Conservation (phyloP, 2,797 vertebrate species). For the Neopelma chrysocephalum region DNA sequence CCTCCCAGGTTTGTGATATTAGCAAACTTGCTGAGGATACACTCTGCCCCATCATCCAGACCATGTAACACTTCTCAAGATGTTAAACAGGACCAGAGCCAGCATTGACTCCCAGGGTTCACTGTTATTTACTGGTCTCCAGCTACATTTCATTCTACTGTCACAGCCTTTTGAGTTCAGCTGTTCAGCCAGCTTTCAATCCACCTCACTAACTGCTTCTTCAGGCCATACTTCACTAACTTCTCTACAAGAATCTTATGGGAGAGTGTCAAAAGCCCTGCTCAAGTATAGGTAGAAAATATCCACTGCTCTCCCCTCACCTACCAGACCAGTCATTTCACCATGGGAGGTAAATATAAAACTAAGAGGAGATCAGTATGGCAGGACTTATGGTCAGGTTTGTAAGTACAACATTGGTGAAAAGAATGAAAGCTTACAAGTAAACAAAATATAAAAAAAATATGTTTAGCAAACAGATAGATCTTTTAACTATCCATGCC, state of each 20-base stretch:
- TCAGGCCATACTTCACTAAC: background rate
- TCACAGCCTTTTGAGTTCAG: background rate
- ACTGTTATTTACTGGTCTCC: background rate
- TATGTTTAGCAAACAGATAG: background rate
- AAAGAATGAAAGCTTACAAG: background rate
- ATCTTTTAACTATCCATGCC: background rate
- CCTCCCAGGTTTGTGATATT: background rate
- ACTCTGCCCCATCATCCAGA: background rate
- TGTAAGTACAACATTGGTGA: background rate
- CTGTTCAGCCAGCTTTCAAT: background rate
- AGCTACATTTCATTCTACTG: background rate
- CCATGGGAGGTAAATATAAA: background rate
- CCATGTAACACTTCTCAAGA: background rate
- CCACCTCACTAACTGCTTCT: background rate
- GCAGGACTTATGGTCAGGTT: background rate
- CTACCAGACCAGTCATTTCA: background rate
- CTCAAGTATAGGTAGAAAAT: background rate
- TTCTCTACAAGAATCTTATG: background rate
- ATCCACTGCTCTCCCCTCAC: background rate
- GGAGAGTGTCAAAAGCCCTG: background rate
- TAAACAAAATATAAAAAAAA: background rate
- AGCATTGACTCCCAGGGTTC: background rate
- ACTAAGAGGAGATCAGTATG: background rate
- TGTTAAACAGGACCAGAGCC: background rate
- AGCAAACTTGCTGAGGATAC: background rate